Evolutionary conservation across 2,888 invertebrate genomes (phyloP).

Genomic region (Calameuta pallipes): DNA sequence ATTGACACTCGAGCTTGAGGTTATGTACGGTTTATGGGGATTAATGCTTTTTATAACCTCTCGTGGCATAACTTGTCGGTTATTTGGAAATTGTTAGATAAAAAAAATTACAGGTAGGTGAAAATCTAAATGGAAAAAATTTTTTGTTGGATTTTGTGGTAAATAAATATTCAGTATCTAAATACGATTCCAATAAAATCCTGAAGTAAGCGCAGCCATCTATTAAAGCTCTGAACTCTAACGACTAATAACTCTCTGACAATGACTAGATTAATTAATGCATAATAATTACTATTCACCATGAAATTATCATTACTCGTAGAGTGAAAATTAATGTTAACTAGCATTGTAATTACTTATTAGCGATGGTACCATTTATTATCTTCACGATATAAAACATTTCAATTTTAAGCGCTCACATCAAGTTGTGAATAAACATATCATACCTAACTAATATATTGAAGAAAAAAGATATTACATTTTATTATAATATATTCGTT

Average conservation of each 20-base stretch:
- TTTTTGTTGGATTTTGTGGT: background rate
- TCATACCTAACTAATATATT: conserved; percentile 65
- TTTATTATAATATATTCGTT: conserved; percentile 56
- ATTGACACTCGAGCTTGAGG: too few species aligned
- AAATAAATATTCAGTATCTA: background rate
- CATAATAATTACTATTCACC: conserved; percentile 48
- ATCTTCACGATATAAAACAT: conserved; percentile 45
- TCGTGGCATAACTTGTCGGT: background rate
- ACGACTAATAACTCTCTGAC: conserved; percentile 51
- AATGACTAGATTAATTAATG: conserved; percentile 55
- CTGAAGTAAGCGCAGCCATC: conserved; percentile 41
- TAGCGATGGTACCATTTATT: conserved; percentile 37
- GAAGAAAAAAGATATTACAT: conserved; percentile 57
- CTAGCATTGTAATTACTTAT: conserved; percentile 57
- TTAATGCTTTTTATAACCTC: background rate
- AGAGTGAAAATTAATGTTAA: conserved; percentile 16
- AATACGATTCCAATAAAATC: conserved; percentile 21
- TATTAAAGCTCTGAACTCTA: conserved; percentile 50
- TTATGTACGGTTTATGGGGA: too few species aligned
- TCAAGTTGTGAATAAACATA: conserved; percentile 67
- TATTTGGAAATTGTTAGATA: background rate
- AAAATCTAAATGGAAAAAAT: background rate
- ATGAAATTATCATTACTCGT: conserved; percentile 33
- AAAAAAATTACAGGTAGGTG: background rate
- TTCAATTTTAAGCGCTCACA: conserved; percentile 64